These are phyloP conservation scores for Lacerta agilis DNA, from an alignment of 2,797 vertebrate species.

Conservation along the genomic window DNA sequence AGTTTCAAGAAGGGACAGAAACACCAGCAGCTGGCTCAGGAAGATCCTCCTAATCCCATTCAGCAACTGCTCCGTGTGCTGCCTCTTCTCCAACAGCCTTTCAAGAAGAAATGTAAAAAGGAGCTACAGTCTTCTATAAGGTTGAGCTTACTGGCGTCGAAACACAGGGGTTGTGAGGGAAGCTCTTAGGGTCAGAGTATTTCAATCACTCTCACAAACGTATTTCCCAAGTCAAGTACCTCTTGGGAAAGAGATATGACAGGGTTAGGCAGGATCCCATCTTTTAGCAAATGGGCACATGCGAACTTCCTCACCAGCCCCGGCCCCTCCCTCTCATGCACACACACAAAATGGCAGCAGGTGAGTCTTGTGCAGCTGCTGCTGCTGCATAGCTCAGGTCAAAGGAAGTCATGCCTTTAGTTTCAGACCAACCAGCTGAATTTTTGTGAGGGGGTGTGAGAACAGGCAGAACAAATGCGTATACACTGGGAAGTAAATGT, in stretches of 20 bases:
- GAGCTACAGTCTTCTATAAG: neutral
- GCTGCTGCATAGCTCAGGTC: neutral
- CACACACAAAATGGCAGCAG: neutral
- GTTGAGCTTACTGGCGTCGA: neutral
- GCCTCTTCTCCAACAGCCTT: neutral
- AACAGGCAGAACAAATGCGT: neutral
- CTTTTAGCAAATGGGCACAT: conserved; percentile 46
- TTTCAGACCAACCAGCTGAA: conserved; percentile 22
- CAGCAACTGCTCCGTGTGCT: conserved; percentile 59
- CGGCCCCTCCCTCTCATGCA: neutral
- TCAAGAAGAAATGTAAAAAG: neutral
- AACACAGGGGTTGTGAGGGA: neutral
- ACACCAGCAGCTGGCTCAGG: conserved; percentile 60
- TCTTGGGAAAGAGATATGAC: neutral
- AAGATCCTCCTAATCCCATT: conserved; percentile 58
- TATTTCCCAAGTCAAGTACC: neutral
- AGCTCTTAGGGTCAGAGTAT: neutral
- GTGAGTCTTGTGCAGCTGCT: neutral
- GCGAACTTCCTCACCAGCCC: neutral
- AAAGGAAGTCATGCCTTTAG: neutral
- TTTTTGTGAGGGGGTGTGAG: neutral
- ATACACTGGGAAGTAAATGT: no score
- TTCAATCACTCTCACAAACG: conserved; percentile 5
- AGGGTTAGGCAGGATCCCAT: conserved; percentile 9
- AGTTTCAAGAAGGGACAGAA: conserved; percentile 54